Conservation (phyloP, 2,113 vertebrate genomes). For the Thermophis baileyi region DNA sequence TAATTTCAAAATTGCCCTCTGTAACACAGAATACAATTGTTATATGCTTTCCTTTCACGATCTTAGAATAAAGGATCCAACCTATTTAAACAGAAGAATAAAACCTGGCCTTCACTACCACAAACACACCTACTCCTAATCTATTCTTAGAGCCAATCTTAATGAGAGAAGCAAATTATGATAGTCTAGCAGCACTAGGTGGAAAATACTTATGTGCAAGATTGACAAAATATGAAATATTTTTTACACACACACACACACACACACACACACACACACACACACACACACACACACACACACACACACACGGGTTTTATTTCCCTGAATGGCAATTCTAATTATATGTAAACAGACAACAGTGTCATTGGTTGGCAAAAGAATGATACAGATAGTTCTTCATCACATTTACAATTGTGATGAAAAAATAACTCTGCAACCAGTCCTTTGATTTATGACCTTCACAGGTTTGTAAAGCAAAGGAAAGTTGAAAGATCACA, state of each 20-base stretch:
- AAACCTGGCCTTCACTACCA: neutral
- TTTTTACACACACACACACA: neutral
- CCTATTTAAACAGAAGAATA: neutral
- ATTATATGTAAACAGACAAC: neutral
- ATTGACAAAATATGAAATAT: neutral
- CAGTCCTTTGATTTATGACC: neutral
- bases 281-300: too few species aligned
- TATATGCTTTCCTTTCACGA: neutral
- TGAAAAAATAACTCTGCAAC: neutral
- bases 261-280: too few species aligned
- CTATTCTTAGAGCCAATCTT: neutral
- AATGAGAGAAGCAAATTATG: neutral
- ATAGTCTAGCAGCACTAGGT: neutral
- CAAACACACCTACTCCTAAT: neutral
- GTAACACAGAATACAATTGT: neutral
- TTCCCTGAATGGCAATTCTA: neutral
- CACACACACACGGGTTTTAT: too few species aligned
- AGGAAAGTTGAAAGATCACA: neutral
- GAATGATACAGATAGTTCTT: neutral
- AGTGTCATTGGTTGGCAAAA: neutral
- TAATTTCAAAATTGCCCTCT: conserved; percentile 24
- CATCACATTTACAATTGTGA: neutral
- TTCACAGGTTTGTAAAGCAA: neutral
- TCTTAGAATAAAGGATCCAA: neutral
- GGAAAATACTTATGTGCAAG: neutral